These are phyloP conservation scores for Suncus etruscus DNA, from an alignment of 2,113 vertebrate genomes.

Conservation along the genomic window DNA sequence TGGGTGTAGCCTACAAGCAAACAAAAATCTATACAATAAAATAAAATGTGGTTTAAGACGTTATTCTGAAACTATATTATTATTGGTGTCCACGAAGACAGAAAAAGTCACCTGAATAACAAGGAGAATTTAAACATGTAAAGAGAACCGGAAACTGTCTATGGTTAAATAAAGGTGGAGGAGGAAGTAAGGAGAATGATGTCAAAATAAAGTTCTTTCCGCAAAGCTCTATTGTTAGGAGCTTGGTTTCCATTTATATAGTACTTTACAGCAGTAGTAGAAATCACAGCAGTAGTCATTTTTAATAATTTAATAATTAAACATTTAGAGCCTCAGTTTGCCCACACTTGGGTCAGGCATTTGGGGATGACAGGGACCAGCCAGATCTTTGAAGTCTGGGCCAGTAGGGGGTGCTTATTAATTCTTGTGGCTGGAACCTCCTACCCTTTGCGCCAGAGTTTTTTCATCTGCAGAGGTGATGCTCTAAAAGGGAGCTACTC, in stretches of 20 bases:
- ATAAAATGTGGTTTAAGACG: not conserved
- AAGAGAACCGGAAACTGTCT: not conserved
- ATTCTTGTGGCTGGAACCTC: not conserved
- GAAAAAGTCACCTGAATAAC: not conserved
- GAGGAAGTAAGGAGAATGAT: slow-evolving; percentile 25
- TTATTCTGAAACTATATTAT: not conserved
- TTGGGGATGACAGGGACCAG: not conserved
- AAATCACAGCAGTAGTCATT: not conserved
- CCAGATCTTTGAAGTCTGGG: not conserved
- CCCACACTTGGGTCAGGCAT: too few species aligned
- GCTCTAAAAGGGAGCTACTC: not conserved
- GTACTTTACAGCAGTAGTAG: too few species aligned
- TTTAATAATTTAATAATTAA: not conserved
- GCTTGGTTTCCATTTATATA: not conserved
- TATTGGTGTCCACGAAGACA: not conserved
- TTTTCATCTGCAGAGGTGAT: not conserved
- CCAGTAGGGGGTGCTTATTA: not conserved
- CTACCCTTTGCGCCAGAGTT: not conserved
- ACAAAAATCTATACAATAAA: not conserved
- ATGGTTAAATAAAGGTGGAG: not conserved
- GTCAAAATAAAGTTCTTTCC: not conserved
- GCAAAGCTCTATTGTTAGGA: not conserved
- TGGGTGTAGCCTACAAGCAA: not conserved
- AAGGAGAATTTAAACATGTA: not conserved
- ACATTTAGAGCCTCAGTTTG: not conserved